Conservation (phyloP, 2,888 invertebrate species). For the Toxonevra muliebris region DNA sequence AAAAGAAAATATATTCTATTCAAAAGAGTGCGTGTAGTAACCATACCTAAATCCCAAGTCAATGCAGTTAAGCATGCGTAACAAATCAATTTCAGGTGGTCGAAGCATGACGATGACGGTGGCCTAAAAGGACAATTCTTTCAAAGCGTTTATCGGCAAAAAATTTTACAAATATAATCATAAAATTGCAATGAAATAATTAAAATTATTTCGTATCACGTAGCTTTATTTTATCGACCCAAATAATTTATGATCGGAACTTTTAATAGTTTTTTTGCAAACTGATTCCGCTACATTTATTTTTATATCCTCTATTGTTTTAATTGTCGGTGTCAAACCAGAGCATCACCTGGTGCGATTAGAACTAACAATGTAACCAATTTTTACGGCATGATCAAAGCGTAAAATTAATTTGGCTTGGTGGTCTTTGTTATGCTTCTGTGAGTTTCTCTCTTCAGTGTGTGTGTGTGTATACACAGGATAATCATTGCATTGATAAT, state of each 20-base stretch:
- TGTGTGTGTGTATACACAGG: conserved; percentile 7
- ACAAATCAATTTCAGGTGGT: no score
- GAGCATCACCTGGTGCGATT: conserved; percentile 60
- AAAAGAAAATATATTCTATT: neutral
- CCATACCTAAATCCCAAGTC: no score
- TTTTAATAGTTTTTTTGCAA: no score
- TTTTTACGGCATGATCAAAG: conserved; percentile 64
- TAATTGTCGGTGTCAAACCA: conserved; percentile 46
- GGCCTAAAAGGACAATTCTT: no score
- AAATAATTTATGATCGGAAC: no score
- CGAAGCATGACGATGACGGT: no score
- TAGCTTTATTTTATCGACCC: no score
- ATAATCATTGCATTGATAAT: conserved; percentile 32
- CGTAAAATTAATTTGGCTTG: conserved; percentile 61
- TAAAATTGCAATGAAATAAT: no score
- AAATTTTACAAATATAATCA: no score
- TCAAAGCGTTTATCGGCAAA: no score
- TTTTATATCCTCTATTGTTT: neutral
- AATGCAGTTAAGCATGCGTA: no score
- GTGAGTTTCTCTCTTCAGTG: conserved; percentile 34
- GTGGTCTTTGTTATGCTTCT: conserved; percentile 58
- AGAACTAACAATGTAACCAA: conserved; percentile 49
- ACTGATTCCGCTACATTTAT: neutral
- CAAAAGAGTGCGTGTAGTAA: neutral
- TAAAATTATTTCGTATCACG: no score